phyloP scores from a whole-genome alignment of 1,140 invertebrate genomes.

The Meloidogyne floridensis region DNA sequence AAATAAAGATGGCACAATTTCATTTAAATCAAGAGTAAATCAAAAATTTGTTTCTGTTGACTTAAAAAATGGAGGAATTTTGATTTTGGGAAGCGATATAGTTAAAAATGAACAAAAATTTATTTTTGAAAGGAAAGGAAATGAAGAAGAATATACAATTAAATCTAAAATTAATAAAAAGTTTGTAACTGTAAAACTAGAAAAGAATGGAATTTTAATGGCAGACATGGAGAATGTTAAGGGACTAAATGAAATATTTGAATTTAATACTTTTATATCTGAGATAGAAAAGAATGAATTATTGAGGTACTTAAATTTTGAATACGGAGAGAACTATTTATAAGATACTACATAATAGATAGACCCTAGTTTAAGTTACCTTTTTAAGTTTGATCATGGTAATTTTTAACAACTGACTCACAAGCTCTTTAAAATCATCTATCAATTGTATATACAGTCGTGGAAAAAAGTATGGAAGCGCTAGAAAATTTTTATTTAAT shows the following conservation, averaged over 20 bases:
- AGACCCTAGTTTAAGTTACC: too few species aligned
- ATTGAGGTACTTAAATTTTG: background rate
- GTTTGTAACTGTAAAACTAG: background rate
- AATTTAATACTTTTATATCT: background rate
- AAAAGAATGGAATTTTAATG: background rate
- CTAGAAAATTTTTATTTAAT: too few species aligned
- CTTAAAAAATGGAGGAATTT: background rate
- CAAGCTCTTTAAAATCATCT: too few species aligned
- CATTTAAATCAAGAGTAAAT: slow-evolving; percentile 6
- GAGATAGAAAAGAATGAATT: background rate
- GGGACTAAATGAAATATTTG: background rate
- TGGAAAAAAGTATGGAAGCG: too few species aligned
- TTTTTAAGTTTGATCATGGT: too few species aligned
- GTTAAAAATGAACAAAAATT: slow-evolving; percentile 17
- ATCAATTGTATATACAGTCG: too few species aligned
- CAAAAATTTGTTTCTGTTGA: slow-evolving; percentile 11
- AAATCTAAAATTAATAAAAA: background rate
- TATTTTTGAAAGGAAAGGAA: slow-evolving; percentile 1
- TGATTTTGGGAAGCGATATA: background rate
- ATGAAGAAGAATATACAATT: slow-evolving; percentile 12
- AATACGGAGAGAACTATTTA: too few species aligned
- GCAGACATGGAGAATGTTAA: background rate
- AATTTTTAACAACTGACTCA: too few species aligned
- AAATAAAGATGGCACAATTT: slow-evolving; percentile 4
- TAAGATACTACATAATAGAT: too few species aligned